phyloP scores from a whole-genome alignment of 1,140 invertebrate species.

The Bombus sylvicola region DNA sequence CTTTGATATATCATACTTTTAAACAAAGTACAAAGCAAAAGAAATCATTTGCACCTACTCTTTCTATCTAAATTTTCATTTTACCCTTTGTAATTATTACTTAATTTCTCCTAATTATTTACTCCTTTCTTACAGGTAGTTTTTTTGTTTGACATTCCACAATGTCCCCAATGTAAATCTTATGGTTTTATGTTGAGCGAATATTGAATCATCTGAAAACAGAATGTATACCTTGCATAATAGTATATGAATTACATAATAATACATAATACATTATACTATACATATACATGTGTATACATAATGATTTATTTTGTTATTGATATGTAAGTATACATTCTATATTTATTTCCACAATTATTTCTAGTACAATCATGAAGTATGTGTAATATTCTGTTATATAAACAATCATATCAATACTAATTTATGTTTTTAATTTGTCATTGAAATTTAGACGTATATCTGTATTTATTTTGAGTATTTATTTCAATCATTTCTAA shows the following conservation, averaged over 20 bases:
- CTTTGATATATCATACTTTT: neutral
- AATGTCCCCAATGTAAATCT: slow-evolving; percentile 56
- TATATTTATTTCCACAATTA: too few species aligned
- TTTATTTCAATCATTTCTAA: neutral
- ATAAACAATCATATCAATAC: too few species aligned
- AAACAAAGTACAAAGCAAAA: neutral
- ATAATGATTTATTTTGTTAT: neutral
- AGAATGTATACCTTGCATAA: too few species aligned
- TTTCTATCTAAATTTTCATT: too few species aligned
- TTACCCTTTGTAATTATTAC: neutral
- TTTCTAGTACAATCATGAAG: too few species aligned
- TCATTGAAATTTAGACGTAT: neutral
- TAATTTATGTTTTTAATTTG: too few species aligned
- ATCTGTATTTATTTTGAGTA: neutral
- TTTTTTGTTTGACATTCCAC: slow-evolving; percentile 60
- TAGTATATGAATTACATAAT: too few species aligned
- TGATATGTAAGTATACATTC: neutral
- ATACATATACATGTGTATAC: neutral
- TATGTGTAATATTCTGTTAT: too few species aligned
- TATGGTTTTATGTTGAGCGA: slow-evolving; percentile 56
- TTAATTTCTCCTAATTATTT: neutral
- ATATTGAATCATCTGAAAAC: neutral
- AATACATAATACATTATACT: neutral
- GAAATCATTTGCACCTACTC: too few species aligned
- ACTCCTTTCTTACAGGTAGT: slow-evolving; percentile 49